Conservation (phyloP, 2,113 vertebrate genomes). For the Perca fluviatilis region DNA sequence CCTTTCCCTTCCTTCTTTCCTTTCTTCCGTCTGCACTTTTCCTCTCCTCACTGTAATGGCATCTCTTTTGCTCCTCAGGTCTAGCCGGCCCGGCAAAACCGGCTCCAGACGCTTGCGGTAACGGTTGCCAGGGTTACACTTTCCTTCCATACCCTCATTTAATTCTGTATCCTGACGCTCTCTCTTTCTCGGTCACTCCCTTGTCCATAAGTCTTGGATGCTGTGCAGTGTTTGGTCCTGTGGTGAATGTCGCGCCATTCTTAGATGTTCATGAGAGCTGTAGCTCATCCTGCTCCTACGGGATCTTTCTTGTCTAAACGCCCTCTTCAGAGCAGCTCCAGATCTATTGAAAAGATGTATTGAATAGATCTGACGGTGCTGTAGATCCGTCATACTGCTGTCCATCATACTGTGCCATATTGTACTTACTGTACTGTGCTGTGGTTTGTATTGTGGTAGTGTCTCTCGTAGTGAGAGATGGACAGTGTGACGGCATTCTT, state of each 20-base stretch:
- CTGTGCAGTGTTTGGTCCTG: constrained; percentile 73
- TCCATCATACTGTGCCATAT: constrained; percentile 59
- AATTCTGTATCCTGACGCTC: constrained; percentile 50
- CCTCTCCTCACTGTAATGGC: constrained; percentile 72
- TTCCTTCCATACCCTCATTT: constrained; percentile 41
- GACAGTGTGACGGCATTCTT: constrained; percentile 57
- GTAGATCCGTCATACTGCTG: constrained; percentile 41
- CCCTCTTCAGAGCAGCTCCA: constrained; percentile 44
- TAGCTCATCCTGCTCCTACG: constrained; percentile 30
- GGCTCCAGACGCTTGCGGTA: constrained; percentile 85
- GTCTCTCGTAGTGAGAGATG: constrained; percentile 40
- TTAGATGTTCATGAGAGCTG: constrained; percentile 44
- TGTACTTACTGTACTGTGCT: constrained; percentile 57
- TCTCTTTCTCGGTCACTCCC: constrained; percentile 42
- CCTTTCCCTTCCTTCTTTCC: constrained; percentile 23
- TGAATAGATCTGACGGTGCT: constrained; percentile 73
- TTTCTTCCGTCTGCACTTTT: constrained; percentile 34
- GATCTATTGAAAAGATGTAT: constrained; percentile 70
- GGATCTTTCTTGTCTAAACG: constrained; percentile 24
- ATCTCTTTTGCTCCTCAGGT: constrained; percentile 84
- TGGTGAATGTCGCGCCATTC: constrained; percentile 67
- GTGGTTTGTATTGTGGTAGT: constrained; percentile 58
- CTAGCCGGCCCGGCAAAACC: constrained; percentile 83
- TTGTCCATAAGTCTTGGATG: constrained; percentile 63
- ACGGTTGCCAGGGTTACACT: constrained; percentile 75